Evolutionary conservation across 2,888 invertebrate species (phyloP).

Genomic region (Volucella inflata): DNA sequence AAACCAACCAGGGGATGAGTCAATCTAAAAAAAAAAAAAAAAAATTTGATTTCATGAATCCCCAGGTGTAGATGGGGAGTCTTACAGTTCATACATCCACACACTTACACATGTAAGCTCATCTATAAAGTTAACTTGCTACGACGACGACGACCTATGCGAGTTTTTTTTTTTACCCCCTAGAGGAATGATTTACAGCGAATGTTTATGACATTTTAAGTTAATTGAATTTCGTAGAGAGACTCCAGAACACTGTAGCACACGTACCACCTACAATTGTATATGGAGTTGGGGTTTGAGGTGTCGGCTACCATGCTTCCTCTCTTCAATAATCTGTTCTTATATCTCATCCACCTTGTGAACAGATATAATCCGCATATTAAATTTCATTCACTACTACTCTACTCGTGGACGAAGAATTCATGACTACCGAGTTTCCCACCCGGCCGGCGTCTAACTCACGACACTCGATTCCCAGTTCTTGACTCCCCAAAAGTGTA

Average conservation of each 20-base stretch:
- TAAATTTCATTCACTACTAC: constrained; percentile 67
- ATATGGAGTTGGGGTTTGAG: background rate
- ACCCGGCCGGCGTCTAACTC: constrained; percentile 25
- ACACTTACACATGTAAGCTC: constrained; percentile 2
- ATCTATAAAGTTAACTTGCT: constrained; percentile 47
- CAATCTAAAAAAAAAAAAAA: constrained; percentile 27
- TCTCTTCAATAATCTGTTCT: background rate
- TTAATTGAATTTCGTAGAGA: constrained; percentile 73
- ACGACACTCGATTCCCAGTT: constrained; percentile 1
- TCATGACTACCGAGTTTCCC: background rate
- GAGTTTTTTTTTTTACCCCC: constrained; percentile 32
- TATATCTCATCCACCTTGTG: constrained; percentile 18
- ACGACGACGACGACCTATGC: constrained; percentile 26
- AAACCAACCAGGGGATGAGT: constrained; percentile 13
- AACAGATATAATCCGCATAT: constrained; percentile 70
- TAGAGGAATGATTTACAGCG: constrained; percentile 65
- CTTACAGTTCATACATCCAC: background rate
- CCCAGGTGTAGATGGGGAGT: constrained; percentile 43
- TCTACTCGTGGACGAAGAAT: constrained; percentile 14
- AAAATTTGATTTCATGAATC: constrained; percentile 62
- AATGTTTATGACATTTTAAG: constrained; percentile 74
- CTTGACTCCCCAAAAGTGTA: no score
- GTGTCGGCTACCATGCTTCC: background rate
- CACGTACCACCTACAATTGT: constrained; percentile 53
- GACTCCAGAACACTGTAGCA: constrained; percentile 54